These are phyloP conservation scores for Schizotus pectinicornis DNA, from an alignment of 2,888 invertebrate species.

Conservation along the genomic window DNA sequence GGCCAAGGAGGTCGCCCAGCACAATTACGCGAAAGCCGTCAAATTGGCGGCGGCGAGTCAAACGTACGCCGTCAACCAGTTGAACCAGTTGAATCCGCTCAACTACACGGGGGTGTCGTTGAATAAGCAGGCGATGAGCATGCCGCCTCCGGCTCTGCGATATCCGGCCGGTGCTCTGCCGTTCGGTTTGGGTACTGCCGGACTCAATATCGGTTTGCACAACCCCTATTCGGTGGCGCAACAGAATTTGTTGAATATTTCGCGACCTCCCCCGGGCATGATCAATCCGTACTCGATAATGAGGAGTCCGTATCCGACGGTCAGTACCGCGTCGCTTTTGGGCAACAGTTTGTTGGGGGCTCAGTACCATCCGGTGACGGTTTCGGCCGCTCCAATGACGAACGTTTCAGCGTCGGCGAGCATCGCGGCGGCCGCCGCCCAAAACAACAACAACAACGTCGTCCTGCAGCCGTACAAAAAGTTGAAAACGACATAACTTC, in stretches of 20 bases:
- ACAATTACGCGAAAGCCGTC: slow-evolving; percentile 79
- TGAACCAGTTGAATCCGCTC: slow-evolving; percentile 63
- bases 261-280: slow-evolving; percentile 52
- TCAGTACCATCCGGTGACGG: slow-evolving; percentile 58
- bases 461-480: slow-evolving; percentile 87
- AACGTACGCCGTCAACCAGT: slow-evolving; percentile 41
- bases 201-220: slow-evolving; percentile 48
- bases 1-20: slow-evolving; percentile 83
- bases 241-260: slow-evolving; percentile 49
- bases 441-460: slow-evolving; percentile 61
- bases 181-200: slow-evolving; percentile 48
- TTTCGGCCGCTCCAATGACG: slow-evolving; percentile 54
- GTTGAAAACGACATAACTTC: slow-evolving; percentile 81
- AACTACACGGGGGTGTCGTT: slow-evolving; percentile 75
- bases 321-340: slow-evolving; percentile 58
- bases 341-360: slow-evolving; percentile 46
- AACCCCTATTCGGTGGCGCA: slow-evolving; percentile 53
- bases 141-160: slow-evolving; percentile 53
- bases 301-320: slow-evolving; percentile 55
- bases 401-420: slow-evolving; percentile 53
- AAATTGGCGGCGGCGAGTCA: slow-evolving; percentile 64
- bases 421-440: slow-evolving; percentile 59
- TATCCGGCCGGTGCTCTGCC: slow-evolving; percentile 47
- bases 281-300: slow-evolving; percentile 61
- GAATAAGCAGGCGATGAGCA: slow-evolving; percentile 66